A percentile compares a stretch with the other conserved stretches of the same genome.
These are phyloP conservation scores for Alectoris magna DNA, from an alignment of 2,797 vertebrate genomes.

Conservation along the genomic window DNA sequence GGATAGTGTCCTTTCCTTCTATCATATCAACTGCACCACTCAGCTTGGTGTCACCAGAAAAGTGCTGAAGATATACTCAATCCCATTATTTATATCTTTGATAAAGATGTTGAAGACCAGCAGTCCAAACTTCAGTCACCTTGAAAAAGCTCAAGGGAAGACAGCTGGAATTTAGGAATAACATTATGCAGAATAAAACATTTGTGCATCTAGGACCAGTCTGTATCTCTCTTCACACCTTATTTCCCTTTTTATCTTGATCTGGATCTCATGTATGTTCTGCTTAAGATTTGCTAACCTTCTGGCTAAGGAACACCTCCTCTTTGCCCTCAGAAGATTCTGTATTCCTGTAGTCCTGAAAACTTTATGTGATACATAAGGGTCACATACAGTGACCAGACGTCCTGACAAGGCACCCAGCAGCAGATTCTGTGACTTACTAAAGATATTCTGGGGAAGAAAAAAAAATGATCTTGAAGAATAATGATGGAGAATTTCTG, in stretches of 20 bases:
- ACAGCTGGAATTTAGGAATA: background rate
- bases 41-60: too few relatives aligned
- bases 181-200: fast-evolving
- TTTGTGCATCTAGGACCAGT: background rate
- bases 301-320: background rate
- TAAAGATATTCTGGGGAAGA: background rate
- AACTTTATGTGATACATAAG: background rate
- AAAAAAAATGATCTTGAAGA: background rate
- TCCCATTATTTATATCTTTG: too few relatives aligned
- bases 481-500: background rate
- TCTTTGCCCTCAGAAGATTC: background rate
- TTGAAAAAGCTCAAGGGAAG: background rate
- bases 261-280: background rate
- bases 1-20: too few relatives aligned
- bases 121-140: too few relatives aligned
- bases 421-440: background rate
- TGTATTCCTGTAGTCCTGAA: background rate
- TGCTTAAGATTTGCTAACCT: background rate
- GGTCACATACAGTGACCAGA: fast-evolving
- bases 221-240: background rate
- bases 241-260: background rate
- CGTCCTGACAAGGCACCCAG: background rate
- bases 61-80: too few relatives aligned
- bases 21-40: too few relatives aligned
- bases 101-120: too few relatives aligned